Base-by-base conservation (phyloP, 2,113 vertebrate genomes). In the Macroglossus sobrinus region DNA sequence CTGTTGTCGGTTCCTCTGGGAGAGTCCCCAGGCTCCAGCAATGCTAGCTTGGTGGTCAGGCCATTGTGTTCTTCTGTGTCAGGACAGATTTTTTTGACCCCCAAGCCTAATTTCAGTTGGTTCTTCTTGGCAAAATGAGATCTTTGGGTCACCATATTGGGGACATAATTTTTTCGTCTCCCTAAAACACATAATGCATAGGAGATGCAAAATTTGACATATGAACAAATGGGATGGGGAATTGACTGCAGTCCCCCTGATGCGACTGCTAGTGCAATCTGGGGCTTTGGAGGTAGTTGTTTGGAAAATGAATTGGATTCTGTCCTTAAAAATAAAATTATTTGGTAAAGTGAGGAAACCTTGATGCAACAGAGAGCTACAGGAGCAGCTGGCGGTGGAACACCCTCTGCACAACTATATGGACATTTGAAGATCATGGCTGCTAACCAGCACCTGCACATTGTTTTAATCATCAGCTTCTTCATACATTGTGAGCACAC, bases 1-100 rank as follows among this genome's bases (percentile, higher is more conserved):
- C 0, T 0, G 2, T 0, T 0, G 1, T 3, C 3, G 1, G 0
- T n/a, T 40, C 74, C n/a, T 16, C 8, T 0, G 22, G 84, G 74
- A 68, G 53, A 3, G 5, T 33, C 15, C 38, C 33, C 26, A 26
- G 40, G 18, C 63, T 79, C 38, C 5, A 3, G 91, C 43, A n/a
- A 16, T 0, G 18, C 38, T 5, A 5, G 22, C 28, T 12, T 2
- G 3, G 81, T 30, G 63, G 59, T 50, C 55, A 71, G 66, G 1
- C 38, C 33, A 15, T 16, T 3, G 3, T 7, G 19, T 6, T 12
- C 53, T 80, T 66, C 68, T 22, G 15, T 2, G 35, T 81, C 33
- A 47, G 35, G 11, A 18, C 43, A 66, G 0, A 0, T 68, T 74
- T 81, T 81, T 79, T 72, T 72, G 63, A 7, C 0, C 5, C 13